A percentile compares a stretch with the other conserved stretches of the same genome.
Evolutionary conservation across 2,797 vertebrate genomes (phyloP).

Genomic region (Melanotaenia maccullochi): DNA sequence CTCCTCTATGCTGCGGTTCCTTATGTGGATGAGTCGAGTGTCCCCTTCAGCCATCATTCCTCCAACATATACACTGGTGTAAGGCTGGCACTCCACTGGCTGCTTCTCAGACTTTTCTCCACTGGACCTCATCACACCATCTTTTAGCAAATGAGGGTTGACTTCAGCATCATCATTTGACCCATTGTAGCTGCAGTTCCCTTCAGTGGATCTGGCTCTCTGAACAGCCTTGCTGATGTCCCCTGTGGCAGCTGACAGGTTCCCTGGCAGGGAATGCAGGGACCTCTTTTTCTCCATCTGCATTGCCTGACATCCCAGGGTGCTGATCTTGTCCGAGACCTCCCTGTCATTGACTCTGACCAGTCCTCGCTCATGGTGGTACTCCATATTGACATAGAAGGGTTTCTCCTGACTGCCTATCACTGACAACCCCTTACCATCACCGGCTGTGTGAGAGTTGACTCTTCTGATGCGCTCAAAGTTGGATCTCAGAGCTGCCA

Average conservation of each 20-base stretch:
- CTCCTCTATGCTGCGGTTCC: constrained; percentile 80
- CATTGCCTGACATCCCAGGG: constrained; percentile 93
- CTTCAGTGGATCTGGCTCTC: constrained; percentile 86
- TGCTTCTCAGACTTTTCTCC: constrained; percentile 81
- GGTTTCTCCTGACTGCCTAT: constrained; percentile 77
- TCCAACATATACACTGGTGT: constrained; percentile 90
- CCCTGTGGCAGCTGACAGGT: constrained; percentile 72
- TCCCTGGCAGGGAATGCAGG: constrained; percentile 83
- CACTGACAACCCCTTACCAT: constrained; percentile 67
- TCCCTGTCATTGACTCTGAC: constrained; percentile 92
- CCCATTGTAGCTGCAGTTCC: constrained; percentile 85
- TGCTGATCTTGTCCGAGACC: constrained; percentile 91
- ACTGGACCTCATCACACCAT: constrained; percentile 55
- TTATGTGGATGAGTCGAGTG: constrained; percentile 80
- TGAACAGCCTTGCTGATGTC: constrained; percentile 80
- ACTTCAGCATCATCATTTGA: constrained; percentile 87
- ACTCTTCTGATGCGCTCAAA: constrained; percentile 91
- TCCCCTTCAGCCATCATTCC: constrained; percentile 84
- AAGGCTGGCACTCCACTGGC: constrained; percentile 87
- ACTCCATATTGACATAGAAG: constrained; percentile 94
- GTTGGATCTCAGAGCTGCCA: constrained; percentile 92
- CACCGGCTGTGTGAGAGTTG: constrained; percentile 83
- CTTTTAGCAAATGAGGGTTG: constrained; percentile 84
- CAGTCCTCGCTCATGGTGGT: constrained; percentile 91
- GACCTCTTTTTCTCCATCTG: constrained; percentile 93